Evolutionary conservation across 2,888 invertebrate genomes (phyloP).

Genomic region (Spilarctia lutea): DNA sequence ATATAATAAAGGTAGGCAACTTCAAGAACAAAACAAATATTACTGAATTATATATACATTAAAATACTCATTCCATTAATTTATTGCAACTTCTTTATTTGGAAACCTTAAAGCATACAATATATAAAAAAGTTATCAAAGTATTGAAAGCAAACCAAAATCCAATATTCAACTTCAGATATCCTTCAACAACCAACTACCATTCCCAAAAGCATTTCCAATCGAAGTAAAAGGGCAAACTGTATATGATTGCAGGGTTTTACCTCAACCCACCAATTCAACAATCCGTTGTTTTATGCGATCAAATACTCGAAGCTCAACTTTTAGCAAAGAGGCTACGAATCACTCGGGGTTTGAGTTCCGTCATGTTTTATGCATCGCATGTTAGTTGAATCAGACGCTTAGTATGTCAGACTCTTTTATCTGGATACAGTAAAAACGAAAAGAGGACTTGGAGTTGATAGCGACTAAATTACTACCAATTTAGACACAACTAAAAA

Average conservation of each 20-base stretch:
- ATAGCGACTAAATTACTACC: slow-evolving; percentile 9
- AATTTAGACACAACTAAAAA: neutral
- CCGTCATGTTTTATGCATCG: slow-evolving; percentile 59
- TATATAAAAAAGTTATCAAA: neutral
- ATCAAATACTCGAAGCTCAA: slow-evolving; percentile 44
- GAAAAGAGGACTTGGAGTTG: neutral
- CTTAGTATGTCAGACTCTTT: slow-evolving; percentile 22
- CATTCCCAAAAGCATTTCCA: slow-evolving; percentile 20
- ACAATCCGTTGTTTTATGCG: slow-evolving; percentile 42
- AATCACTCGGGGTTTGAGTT: slow-evolving; percentile 45
- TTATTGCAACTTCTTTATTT: neutral
- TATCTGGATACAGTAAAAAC: slow-evolving; percentile 1
- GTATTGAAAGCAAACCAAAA: neutral
- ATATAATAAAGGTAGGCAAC: no score
- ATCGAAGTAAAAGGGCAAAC: slow-evolving; percentile 26
- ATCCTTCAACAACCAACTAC: slow-evolving; percentile 12
- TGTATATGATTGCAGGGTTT: slow-evolving; percentile 25
- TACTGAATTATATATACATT: neutral
- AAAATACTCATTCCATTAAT: neutral
- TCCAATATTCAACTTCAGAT: neutral
- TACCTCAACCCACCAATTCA: slow-evolving; percentile 26
- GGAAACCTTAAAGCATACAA: neutral
- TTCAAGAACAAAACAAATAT: no score
- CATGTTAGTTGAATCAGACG: slow-evolving; percentile 35
- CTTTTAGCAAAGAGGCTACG: slow-evolving; percentile 38